Percentiles rank a stretch among this genome's conserved stretches.
phyloP scores from a whole-genome alignment of 2,888 invertebrate genomes.

The Boloria euphrosyne region DNA sequence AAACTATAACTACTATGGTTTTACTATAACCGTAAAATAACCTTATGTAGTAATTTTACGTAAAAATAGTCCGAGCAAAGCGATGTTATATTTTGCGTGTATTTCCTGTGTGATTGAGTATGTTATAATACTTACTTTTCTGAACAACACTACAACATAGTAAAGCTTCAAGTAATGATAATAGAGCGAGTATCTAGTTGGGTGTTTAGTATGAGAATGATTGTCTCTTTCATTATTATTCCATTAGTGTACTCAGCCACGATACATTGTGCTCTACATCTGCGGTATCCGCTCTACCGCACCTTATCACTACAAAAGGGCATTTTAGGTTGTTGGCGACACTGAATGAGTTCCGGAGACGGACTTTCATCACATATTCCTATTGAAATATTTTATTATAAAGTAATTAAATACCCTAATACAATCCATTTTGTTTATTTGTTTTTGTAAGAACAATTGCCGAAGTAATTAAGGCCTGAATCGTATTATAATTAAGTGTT shows the following conservation, averaged over 20 bases:
- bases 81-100: too few relatives aligned
- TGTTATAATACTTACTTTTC: not conserved
- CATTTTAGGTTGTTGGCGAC: conserved; percentile 48
- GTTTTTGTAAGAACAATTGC: not conserved
- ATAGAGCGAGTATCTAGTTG: not conserved
- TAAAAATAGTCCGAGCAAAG: too few relatives aligned
- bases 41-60: too few relatives aligned
- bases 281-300: conserved; percentile 25
- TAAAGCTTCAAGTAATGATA: not conserved
- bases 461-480: not conserved
- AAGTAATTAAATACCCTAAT: conserved; percentile 2
- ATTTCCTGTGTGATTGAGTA: conserved; percentile 3
- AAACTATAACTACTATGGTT: too few relatives aligned
- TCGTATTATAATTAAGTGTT: too few relatives aligned
- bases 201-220: conserved; percentile 17
- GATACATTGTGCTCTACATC: conserved; percentile 28
- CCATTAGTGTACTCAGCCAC: conserved; percentile 29
- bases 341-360: conserved; percentile 53
- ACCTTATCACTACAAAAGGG: conserved; percentile 29
- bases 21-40: too few relatives aligned
- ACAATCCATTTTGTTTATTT: not conserved
- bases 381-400: conserved; percentile 49
- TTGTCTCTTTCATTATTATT: conserved; percentile 31
- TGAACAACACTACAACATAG: too few relatives aligned
- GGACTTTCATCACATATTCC: conserved; percentile 58